Evolutionary conservation across 2,113 vertebrate genomes (phyloP).

Genomic region (Gopherus evgoodei): DNA sequence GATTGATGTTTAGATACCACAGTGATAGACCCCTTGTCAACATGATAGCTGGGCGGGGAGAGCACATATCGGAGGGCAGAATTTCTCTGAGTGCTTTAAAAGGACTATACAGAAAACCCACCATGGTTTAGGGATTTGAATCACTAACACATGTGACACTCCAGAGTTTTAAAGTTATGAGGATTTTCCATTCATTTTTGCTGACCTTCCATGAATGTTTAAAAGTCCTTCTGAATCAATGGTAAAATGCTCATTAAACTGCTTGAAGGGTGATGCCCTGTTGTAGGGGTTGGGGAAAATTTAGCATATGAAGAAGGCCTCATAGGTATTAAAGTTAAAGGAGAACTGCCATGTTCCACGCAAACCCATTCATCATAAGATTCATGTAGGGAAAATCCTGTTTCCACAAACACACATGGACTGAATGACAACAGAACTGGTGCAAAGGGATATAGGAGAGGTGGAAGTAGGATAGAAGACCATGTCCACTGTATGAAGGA

Average conservation of each 20-base stretch:
- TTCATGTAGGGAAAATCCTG: background rate
- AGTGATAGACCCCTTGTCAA: background rate
- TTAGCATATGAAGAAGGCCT: background rate
- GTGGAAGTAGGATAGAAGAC: background rate
- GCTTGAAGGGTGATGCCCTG: background rate
- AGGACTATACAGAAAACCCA: background rate
- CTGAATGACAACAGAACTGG: background rate
- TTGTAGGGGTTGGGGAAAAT: background rate
- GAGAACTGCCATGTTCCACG: background rate
- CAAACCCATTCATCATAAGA: background rate
- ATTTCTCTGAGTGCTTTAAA: slow-evolving; percentile 28
- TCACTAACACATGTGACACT: slow-evolving; percentile 40
- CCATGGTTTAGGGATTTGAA: slow-evolving; percentile 17
- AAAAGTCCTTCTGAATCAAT: background rate
- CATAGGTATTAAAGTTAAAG: background rate
- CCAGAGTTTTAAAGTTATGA: slow-evolving; percentile 37
- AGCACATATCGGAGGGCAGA: background rate
- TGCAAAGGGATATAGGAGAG: background rate
- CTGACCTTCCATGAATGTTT: background rate
- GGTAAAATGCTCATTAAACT: background rate
- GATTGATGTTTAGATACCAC: background rate
- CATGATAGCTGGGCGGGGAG: background rate
- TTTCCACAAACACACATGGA: background rate
- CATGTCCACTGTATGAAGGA: background rate
- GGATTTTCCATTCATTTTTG: slow-evolving; percentile 9